A percentile compares a stretch with the other conserved stretches of the same genome.
These are phyloP conservation scores for Limnodromus scolopaceus DNA, from an alignment of 2,797 vertebrate species.

Conservation along the genomic window DNA sequence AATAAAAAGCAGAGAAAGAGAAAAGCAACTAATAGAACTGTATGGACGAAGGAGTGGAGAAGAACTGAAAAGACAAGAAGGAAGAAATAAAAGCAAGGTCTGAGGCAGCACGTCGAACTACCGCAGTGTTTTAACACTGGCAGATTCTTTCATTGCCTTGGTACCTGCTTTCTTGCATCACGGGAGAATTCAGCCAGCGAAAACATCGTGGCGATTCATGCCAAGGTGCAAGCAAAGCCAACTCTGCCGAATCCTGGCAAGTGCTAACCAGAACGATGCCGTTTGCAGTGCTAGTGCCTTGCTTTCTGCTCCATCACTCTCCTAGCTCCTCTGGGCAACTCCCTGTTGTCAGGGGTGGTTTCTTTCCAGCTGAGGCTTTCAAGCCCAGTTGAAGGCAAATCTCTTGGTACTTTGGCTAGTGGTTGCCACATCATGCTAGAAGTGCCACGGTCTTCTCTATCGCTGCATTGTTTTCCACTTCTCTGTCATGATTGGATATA, in stretches of 20 bases:
- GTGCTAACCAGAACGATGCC: rapidly evolving
- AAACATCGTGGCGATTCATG: not conserved
- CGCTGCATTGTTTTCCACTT: not conserved
- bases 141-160: not conserved
- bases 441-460: not conserved
- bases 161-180: not conserved
- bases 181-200: not conserved
- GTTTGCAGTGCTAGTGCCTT: not conserved
- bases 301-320: not conserved
- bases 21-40: not conserved
- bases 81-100: not conserved
- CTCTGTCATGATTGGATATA: not conserved
- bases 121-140: not conserved
- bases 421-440: not conserved
- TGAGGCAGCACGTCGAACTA: not conserved
- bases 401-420: not conserved
- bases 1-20: not conserved
- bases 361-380: not conserved
- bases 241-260: not conserved
- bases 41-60: not conserved
- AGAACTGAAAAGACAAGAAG: not conserved
- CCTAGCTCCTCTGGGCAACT: not conserved
- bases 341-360: not conserved
- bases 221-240: not conserved
- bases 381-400: not conserved